Evolutionary conservation across 1,140 invertebrate genomes (phyloP), one percentile per base, ranked within the genome.

Genomic region (Brachystomella parvula): DNA sequence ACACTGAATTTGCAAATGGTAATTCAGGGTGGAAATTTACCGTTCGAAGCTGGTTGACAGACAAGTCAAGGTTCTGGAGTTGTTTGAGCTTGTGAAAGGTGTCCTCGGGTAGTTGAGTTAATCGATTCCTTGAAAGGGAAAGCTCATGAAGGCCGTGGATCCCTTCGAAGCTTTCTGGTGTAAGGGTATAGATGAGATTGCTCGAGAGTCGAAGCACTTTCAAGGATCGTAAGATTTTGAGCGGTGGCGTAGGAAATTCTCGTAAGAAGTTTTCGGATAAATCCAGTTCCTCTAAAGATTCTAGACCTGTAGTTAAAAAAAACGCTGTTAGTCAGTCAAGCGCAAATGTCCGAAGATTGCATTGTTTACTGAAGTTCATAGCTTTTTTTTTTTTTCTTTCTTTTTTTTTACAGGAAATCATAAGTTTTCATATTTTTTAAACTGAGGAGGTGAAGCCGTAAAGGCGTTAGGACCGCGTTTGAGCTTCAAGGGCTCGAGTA

Each of bases 241-340:
- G 74, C 0, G 89, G 86, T 1, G 87, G 83, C 0, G 83, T 83
- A 1, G 92, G 91, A 76, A 94, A 88, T 73, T 89, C 85, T 3
- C 81, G 80, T 21, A 95, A 84, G 74, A 90, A 90, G 77, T 95
- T 94, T 72, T 87, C 84, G 0, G 90, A 90, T 3, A 94, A 78
- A 77, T 93, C 89, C 64, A 94, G 77, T 66, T 85, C 83, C 68
- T 90, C 83, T 30, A 94, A 77, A 62, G 83, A 86, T 67, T 84
- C 82, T 2, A 88, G 83, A 60, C 89, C 84, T 81, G 71, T 30
- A 53, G 24, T 15, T 19, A 17, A 53, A 26, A 53, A 39, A 39
- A 9, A 26, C 49, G 24, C 12, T 53, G 24, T 6, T 53, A 53
- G 6, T 53, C 6, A 9, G 24, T 53, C 6, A 53, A 24, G 49